phyloP scores from a whole-genome alignment of 2,113 vertebrate species.

The rabbit (Oryctolagus cuniculus) region mOryCun1.1 NC_091440.1:35852501-35853000 shows the following conservation, averaged over 20 bases:
- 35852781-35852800: conserved; percentile 73
- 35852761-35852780: conserved; percentile 74
- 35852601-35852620: not conserved
- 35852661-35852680: conserved; percentile 27
- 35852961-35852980: not conserved
- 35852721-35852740: conserved; percentile 48
- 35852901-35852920: conserved; percentile 70
- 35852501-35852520: not conserved
- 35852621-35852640: conserved; percentile 29
- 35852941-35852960: not conserved
- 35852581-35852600: not conserved
- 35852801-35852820: conserved; percentile 70
- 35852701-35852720: not conserved
- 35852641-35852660: conserved; percentile 34
- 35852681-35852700: conserved; percentile 43
- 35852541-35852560: conserved; percentile 13
- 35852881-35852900: conserved; percentile 59
- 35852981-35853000: not conserved
- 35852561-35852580: conserved; percentile 50
- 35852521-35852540: not conserved
- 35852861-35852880: conserved; percentile 41
- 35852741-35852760: conserved; percentile 50
- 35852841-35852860: conserved; percentile 67
- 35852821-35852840: conserved; percentile 61
- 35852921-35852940: conserved; percentile 17